Evolutionary conservation across 2,113 vertebrate species (phyloP).

Genomic region (Apteryx owenii): DNA sequence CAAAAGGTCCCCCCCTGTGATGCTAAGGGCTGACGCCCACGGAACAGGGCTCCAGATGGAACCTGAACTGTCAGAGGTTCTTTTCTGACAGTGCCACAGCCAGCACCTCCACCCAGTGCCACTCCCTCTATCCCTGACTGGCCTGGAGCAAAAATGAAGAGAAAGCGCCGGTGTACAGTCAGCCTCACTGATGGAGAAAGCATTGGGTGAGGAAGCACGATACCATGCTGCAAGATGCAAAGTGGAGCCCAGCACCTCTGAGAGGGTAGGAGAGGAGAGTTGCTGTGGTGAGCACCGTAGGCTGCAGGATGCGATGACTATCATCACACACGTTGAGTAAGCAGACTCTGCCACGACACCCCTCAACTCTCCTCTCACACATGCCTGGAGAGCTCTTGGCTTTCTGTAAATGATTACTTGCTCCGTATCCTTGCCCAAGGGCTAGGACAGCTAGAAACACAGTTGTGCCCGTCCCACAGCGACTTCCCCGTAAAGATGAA

Average conservation of each 20-base stretch:
- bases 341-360: neutral
- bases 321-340: too few species aligned
- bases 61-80: neutral
- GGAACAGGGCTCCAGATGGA: neutral
- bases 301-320: neutral
- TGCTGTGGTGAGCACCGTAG: too few species aligned
- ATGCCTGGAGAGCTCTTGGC: neutral
- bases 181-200: neutral
- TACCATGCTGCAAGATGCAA: neutral
- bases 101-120: accelerated
- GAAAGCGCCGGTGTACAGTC: neutral
- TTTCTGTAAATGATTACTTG: neutral
- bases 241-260: accelerated
- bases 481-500: neutral
- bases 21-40: neutral
- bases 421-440: neutral
- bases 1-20: neutral
- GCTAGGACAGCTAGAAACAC: neutral
- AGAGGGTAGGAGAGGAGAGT: neutral
- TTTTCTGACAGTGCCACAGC: neutral
- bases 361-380: neutral
- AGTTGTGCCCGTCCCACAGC: neutral
- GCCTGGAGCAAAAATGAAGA: neutral
- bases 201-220: neutral
- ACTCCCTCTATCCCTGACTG: neutral